phyloP scores from a whole-genome alignment of 2,113 vertebrate species.

The Pedionomus torquatus region DNA sequence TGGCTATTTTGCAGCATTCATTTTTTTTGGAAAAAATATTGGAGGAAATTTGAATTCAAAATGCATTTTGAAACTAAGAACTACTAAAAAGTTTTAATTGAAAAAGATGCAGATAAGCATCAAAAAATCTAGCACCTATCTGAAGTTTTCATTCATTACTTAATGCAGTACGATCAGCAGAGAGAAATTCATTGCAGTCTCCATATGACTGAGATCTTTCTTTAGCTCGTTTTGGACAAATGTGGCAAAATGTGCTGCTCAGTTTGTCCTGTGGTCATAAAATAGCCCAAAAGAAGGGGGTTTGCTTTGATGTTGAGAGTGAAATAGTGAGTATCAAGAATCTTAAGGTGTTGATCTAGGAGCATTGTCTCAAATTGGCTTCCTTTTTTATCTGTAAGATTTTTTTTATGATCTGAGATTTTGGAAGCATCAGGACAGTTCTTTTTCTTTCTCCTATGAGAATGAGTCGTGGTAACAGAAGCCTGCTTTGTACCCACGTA shows the following conservation, averaged over 20 bases:
- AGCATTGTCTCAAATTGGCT: background rate
- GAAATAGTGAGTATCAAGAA: background rate
- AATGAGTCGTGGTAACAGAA: background rate
- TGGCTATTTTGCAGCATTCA: background rate
- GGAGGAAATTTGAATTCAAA: background rate
- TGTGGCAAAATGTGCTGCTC: background rate
- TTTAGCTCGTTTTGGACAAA: constrained; percentile 30
- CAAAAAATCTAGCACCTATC: background rate
- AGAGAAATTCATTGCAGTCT: constrained; percentile 15
- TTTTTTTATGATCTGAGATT: background rate
- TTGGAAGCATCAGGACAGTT: background rate
- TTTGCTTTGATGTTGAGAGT: background rate
- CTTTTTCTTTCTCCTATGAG: background rate
- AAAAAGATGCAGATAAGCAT: background rate
- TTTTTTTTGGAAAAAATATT: rapidly evolving
- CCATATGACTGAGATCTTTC: constrained; percentile 3
- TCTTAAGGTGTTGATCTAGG: background rate
- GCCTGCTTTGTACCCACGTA: background rate
- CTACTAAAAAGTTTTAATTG: background rate
- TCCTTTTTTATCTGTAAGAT: background rate
- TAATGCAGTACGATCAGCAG: constrained; percentile 7
- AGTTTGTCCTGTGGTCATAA: background rate
- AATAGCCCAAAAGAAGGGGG: background rate
- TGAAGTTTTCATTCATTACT: background rate
- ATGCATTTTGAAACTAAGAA: background rate